Percentiles rank a stretch among this genome's conserved stretches.
phyloP scores from a whole-genome alignment of 2,888 invertebrate genomes.

The Ennomos fuscantarius region DNA sequence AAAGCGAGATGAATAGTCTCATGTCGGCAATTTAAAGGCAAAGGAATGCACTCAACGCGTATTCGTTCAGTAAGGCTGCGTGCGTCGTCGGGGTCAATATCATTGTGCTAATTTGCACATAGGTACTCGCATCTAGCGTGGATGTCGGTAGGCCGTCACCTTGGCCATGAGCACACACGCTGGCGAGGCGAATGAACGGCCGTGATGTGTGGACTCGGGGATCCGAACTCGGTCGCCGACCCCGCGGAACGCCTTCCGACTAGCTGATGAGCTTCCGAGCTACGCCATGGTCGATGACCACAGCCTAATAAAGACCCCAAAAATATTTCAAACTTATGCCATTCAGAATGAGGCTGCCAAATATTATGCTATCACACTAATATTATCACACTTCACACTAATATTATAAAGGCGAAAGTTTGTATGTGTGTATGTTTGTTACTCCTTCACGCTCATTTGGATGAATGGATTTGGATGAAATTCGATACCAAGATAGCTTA shows the following conservation, averaged over 20 bases:
- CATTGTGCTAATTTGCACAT: constrained; percentile 53
- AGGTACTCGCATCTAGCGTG: constrained; percentile 27
- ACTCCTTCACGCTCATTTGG: no score
- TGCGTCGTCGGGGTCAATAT: constrained; percentile 49
- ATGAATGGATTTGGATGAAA: no score
- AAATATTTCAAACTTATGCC: constrained; percentile 19
- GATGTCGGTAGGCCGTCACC: constrained; percentile 65
- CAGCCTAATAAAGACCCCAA: constrained; percentile 36
- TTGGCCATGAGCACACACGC: constrained; percentile 67
- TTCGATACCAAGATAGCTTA: no score
- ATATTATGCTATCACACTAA: constrained; percentile 29
- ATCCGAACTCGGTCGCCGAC: constrained; percentile 76
- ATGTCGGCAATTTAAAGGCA: not conserved
- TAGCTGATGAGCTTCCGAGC: constrained; percentile 66
- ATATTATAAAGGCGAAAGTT: no score
- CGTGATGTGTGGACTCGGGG: constrained; percentile 44
- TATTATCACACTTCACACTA: no score
- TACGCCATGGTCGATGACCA: constrained; percentile 50
- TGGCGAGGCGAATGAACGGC: constrained; percentile 66
- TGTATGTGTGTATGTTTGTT: no score
- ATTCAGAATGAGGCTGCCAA: constrained; percentile 22
- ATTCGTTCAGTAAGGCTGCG: constrained; percentile 31
- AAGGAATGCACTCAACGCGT: constrained; percentile 4
- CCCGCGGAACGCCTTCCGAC: constrained; percentile 62
- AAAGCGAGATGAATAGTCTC: constrained; percentile 2